Conservation (phyloP, 2,888 invertebrate species). For the Pteria penguin region DNA sequence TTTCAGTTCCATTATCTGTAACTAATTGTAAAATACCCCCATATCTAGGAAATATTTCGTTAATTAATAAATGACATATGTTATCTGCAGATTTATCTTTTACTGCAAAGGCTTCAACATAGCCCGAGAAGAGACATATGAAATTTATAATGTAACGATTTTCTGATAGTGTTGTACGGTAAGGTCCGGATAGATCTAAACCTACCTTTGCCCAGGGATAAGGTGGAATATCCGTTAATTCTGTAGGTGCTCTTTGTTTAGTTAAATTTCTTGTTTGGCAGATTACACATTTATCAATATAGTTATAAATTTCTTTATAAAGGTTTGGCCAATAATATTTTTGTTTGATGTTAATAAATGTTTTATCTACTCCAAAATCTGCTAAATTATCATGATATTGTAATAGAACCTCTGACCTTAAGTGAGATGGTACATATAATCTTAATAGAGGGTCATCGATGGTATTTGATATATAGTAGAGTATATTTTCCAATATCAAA, state of each 20-base stretch:
- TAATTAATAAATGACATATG: conserved; percentile 26
- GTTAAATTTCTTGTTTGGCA: conserved; percentile 35
- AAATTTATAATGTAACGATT: conserved; percentile 30
- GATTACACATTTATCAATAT: conserved; percentile 22
- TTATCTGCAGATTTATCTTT: conserved; percentile 37
- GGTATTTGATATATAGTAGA: conserved; percentile 33
- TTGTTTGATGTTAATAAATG: conserved; percentile 30
- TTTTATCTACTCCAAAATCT: too few species aligned
- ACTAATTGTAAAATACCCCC: conserved; percentile 33
- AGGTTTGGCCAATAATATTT: conserved; percentile 47
- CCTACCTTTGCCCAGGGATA: conserved; percentile 44
- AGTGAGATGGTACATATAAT: conserved; percentile 28
- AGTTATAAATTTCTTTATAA: conserved; percentile 35
- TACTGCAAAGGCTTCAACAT: conserved; percentile 36
- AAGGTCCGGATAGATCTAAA: conserved; percentile 40
- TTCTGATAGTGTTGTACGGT: conserved; percentile 34
- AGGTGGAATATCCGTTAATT: conserved; percentile 48
- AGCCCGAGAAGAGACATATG: conserved; percentile 24
- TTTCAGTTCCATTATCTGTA: conserved; percentile 41
- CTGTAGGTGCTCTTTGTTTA: conserved; percentile 31
- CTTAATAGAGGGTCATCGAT: conserved; percentile 22
- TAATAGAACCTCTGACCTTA: conserved; percentile 1
- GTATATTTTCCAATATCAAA: conserved; percentile 16
- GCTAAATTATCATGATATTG: conserved; percentile 42
- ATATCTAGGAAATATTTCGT: conserved; percentile 31